A percentile compares a stretch with the other conserved stretches of the same genome.
phyloP scores from a whole-genome alignment of 2,113 vertebrate genomes.

The Pogonocichla stellata region DNA sequence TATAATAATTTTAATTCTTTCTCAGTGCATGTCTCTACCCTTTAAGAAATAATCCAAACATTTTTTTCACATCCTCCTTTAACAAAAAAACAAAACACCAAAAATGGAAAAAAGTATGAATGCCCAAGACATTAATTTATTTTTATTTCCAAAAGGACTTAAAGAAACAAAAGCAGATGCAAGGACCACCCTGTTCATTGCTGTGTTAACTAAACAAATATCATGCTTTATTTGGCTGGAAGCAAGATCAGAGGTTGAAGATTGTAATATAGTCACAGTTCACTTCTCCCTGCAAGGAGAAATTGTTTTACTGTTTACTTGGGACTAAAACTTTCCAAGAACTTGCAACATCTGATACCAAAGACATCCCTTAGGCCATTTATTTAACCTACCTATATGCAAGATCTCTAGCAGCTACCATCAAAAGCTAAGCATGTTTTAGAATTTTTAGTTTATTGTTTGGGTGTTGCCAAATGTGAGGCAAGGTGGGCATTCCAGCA shows the following conservation, averaged over 20 bases:
- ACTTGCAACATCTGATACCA: background rate
- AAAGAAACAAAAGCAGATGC: background rate
- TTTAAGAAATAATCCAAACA: background rate
- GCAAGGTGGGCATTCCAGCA: background rate
- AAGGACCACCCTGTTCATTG: slow-evolving; percentile 5
- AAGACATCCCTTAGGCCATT: background rate
- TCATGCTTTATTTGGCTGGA: background rate
- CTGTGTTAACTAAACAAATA: background rate
- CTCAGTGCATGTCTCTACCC: background rate
- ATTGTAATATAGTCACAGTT: background rate
- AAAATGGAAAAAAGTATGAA: background rate
- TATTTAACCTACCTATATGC: background rate
- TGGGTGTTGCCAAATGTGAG: background rate
- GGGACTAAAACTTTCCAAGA: background rate
- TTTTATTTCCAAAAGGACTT: background rate
- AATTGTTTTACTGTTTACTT: background rate
- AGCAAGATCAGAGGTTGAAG: background rate
- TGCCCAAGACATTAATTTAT: background rate
- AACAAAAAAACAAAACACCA: background rate
- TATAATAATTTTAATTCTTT: background rate
- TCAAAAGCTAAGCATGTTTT: background rate
- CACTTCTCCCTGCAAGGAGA: background rate
- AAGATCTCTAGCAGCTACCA: background rate
- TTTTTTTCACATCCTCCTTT: background rate
- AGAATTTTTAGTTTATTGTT: background rate